phyloP scores from a whole-genome alignment of 1,140 invertebrate genomes.

The Pararge aegeria region DNA sequence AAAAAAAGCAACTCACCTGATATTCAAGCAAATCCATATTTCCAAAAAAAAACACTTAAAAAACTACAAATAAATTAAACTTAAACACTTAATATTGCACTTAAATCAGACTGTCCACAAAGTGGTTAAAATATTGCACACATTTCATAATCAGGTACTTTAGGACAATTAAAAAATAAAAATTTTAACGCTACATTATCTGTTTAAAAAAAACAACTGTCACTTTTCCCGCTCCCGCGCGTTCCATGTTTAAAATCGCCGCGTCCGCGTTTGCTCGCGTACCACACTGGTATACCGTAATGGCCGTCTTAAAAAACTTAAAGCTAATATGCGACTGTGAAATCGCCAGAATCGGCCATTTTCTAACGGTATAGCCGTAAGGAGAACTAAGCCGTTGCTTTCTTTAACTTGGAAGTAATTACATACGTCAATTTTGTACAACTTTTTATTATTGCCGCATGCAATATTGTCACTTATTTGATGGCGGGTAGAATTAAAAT shows the following conservation, averaged over 20 bases:
- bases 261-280: constrained; percentile 31
- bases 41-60: constrained; percentile 36
- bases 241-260: constrained; percentile 32
- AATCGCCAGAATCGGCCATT: constrained; percentile 44
- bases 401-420: constrained; percentile 36
- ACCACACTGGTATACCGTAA: constrained; percentile 28
- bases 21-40: constrained; percentile 68
- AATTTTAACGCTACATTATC: constrained; percentile 28
- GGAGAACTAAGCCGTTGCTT: constrained; percentile 44
- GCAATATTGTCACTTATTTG: constrained; percentile 11
- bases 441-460: neutral
- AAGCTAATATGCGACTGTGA: constrained; percentile 43
- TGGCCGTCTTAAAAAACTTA: constrained; percentile 26
- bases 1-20: constrained; percentile 49
- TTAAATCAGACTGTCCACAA: constrained; percentile 61
- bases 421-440: constrained; percentile 11
- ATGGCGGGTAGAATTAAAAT: constrained; percentile 2
- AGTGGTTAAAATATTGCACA: constrained; percentile 62
- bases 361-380: constrained; percentile 45
- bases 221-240: constrained; percentile 27
- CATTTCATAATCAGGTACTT: constrained; percentile 59
- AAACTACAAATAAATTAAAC: constrained; percentile 10
- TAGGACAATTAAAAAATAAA: constrained; percentile 21
- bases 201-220: constrained; percentile 27
- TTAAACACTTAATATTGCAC: constrained; percentile 56